These are phyloP conservation scores for Amblyraja radiata DNA, from an alignment of 2,797 vertebrate species.

Conservation along the genomic window DNA sequence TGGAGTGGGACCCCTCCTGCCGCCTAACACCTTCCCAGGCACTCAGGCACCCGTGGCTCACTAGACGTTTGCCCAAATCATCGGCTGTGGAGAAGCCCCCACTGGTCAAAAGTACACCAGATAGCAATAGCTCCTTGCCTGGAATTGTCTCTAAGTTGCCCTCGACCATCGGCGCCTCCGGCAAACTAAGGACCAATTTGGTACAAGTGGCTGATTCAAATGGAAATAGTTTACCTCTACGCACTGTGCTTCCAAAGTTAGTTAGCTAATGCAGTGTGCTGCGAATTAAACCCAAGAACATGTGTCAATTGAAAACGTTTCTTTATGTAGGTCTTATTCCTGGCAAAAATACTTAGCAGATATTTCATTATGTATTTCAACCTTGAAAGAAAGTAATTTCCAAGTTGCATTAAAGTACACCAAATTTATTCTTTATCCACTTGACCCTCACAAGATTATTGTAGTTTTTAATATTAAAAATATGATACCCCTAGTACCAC, in stretches of 20 bases:
- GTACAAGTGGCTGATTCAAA: constrained; percentile 64
- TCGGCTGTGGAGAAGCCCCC: constrained; percentile 64
- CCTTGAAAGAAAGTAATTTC: constrained; percentile 27
- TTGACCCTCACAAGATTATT: constrained; percentile 22
- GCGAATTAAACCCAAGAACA: constrained; percentile 32
- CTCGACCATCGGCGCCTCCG: constrained; percentile 65
- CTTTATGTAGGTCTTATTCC: constrained; percentile 30
- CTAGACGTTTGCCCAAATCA: constrained; percentile 74
- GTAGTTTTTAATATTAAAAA: constrained; percentile 28
- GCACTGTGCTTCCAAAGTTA: constrained; percentile 89
- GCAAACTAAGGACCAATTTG: constrained; percentile 85
- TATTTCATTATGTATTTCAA: constrained; percentile 28
- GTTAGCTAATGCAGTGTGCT: constrained; percentile 67
- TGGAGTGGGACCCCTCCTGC: constrained; percentile 85
- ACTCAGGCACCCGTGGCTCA: constrained; percentile 87
- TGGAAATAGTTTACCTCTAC: constrained; percentile 75
- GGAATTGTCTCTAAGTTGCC: constrained; percentile 80
- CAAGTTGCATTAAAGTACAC: constrained; percentile 35
- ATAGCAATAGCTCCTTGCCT: constrained; percentile 75
- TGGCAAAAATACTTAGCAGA: constrained; percentile 1
- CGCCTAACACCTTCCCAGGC: constrained; percentile 86
- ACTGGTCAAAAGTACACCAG: constrained; percentile 64
- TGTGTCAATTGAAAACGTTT: constrained; percentile 33
- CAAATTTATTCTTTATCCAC: constrained; percentile 34
- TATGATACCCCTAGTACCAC: background rate